A percentile compares a stretch with the other conserved stretches of the same genome.
Evolutionary conservation across 2,888 invertebrate species (phyloP).

Genomic region (Palloptera scutellata): DNA sequence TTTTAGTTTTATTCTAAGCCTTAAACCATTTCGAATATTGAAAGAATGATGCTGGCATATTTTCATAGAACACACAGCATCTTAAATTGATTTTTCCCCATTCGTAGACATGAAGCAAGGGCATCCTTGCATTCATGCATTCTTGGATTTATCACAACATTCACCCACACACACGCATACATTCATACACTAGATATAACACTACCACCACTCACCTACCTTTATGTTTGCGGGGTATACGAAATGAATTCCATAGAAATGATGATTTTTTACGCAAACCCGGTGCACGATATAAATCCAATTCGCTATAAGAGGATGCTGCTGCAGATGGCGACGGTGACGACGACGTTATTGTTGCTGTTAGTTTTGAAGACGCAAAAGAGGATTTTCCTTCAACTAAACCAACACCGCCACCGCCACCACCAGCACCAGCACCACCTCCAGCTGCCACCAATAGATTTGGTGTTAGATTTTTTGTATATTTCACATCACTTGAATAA

Average conservation of each 20-base stretch:
- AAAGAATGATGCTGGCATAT: no score
- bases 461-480: constrained; percentile 40
- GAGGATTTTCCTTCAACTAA: constrained; percentile 31
- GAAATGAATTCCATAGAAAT: constrained; percentile 63
- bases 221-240: constrained; percentile 62
- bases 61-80: constrained; percentile 3
- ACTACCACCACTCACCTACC: constrained; percentile 36
- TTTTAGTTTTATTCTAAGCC: no score
- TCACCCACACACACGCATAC: background rate
- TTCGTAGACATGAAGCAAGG: constrained; percentile 7
- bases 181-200: background rate
- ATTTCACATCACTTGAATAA: constrained; percentile 51
- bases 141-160: background rate
- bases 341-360: constrained; percentile 32
- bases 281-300: constrained; percentile 57
- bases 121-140: constrained; percentile 4
- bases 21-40: no score
- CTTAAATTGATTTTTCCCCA: constrained; percentile 29
- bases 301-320: constrained; percentile 50
- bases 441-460: constrained; percentile 32
- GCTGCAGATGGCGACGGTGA: constrained; percentile 16
- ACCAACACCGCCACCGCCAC: constrained; percentile 30
- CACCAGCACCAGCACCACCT: constrained; percentile 23
- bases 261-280: constrained; percentile 54
- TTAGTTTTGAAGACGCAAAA: constrained; percentile 34